Evolutionary conservation across 1,140 invertebrate species (phyloP).

Genomic region (Diabrotica virgifera): DNA sequence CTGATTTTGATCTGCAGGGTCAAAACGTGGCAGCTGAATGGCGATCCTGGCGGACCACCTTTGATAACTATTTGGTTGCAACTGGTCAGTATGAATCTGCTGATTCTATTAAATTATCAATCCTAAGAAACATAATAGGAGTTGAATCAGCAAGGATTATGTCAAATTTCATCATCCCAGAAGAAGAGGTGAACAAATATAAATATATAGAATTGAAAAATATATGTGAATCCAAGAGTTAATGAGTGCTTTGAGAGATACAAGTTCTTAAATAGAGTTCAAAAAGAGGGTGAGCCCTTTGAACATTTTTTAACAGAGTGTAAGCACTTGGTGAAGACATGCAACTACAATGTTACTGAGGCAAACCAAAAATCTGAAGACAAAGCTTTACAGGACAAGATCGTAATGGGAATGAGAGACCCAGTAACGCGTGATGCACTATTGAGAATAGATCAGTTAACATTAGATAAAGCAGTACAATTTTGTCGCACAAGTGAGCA

Average conservation of each 20-base stretch:
- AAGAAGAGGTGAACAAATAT: too few species aligned
- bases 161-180: not conserved
- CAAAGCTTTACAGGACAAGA: constrained; percentile 22
- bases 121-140: not conserved
- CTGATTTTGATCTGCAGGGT: constrained; percentile 16
- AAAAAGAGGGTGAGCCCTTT: constrained; percentile 17
- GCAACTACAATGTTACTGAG: constrained; percentile 18
- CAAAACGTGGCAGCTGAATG: constrained; percentile 12
- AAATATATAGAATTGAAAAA: too few species aligned
- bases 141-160: not conserved
- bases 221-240: too few species aligned
- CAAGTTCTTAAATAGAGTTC: constrained; percentile 20
- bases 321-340: constrained; percentile 5
- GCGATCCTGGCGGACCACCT: constrained; percentile 13
- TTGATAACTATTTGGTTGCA: constrained; percentile 12
- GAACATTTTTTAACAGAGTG: constrained; percentile 16
- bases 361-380: constrained; percentile 19
- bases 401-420: constrained; percentile 22
- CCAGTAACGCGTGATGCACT: constrained; percentile 18
- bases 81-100: constrained; percentile 13
- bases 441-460: constrained; percentile 12
- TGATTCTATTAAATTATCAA: constrained; percentile 3
- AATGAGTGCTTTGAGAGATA: constrained; percentile 17
- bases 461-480: constrained; percentile 3
- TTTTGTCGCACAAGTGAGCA: not conserved